These are phyloP conservation scores for Drosophila oshimai DNA, from an alignment of 1,140 invertebrate species.

Conservation along the genomic window DNA sequence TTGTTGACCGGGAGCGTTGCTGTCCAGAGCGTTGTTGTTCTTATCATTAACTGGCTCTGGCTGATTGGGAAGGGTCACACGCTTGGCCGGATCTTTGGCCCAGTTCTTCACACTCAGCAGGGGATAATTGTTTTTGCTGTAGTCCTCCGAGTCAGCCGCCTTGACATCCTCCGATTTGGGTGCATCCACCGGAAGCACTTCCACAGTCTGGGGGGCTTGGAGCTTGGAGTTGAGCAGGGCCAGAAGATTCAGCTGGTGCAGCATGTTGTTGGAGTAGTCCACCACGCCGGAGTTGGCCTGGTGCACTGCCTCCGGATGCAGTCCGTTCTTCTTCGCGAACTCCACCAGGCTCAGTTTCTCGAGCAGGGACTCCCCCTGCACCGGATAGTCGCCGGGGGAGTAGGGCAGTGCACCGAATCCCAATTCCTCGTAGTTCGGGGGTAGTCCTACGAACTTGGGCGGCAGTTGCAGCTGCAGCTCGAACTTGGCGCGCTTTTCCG, in stretches of 20 bases:
- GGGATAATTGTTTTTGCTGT: constrained; percentile 46
- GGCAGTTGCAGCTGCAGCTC: constrained; percentile 72
- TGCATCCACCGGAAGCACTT: background rate
- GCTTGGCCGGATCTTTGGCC: constrained; percentile 82
- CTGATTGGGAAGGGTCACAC: constrained; percentile 18
- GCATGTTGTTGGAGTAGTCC: constrained; percentile 59
- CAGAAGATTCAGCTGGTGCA: constrained; percentile 54
- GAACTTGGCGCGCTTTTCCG: constrained; percentile 83
- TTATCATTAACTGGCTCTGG: constrained; percentile 45
- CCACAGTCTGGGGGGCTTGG: constrained; percentile 1
- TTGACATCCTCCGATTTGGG: constrained; percentile 31
- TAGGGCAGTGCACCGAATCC: constrained; percentile 62
- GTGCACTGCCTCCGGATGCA: constrained; percentile 72
- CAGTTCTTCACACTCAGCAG: constrained; percentile 83
- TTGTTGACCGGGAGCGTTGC: constrained; percentile 68
- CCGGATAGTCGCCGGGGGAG: constrained; percentile 45
- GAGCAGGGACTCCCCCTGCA: constrained; percentile 58
- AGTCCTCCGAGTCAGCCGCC: constrained; percentile 3
- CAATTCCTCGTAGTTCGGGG: constrained; percentile 61
- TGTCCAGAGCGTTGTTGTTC: constrained; percentile 67
- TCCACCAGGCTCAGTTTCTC: constrained; percentile 68
- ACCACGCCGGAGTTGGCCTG: background rate
- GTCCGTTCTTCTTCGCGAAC: constrained; percentile 73
- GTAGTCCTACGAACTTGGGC: constrained; percentile 55
- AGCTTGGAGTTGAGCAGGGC: constrained; percentile 65